Evolutionary conservation across 2,888 invertebrate species (phyloP).

Genomic region (Athalia cordata): DNA sequence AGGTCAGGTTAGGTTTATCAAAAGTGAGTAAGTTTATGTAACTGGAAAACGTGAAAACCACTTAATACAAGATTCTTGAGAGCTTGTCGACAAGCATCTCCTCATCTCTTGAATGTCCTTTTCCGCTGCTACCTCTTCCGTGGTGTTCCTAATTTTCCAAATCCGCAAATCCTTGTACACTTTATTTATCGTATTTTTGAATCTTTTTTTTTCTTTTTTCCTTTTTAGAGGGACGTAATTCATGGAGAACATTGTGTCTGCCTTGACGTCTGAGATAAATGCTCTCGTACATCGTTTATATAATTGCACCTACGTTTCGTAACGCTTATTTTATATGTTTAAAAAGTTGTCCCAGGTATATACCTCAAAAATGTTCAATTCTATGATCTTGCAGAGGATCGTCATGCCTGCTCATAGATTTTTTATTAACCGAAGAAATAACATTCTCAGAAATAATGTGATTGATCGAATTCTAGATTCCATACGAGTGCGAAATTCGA

Average conservation of each 20-base stretch:
- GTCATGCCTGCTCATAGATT: no score
- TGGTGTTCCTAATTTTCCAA: conserved; percentile 2
- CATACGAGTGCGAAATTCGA: conserved; percentile 15
- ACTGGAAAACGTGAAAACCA: conserved; percentile 24
- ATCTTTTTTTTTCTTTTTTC: not conserved
- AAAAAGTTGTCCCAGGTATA: no score
- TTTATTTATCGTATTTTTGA: conserved; percentile 9
- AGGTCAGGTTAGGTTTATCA: no score
- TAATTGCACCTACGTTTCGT: not conserved
- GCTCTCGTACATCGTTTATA: not conserved
- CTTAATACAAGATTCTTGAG: conserved; percentile 18
- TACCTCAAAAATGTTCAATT: no score
- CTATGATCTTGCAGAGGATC: no score
- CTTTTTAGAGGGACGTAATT: not conserved
- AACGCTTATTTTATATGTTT: not conserved
- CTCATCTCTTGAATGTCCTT: conserved; percentile 8
- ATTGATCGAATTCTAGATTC: not conserved
- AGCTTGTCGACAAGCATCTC: conserved; percentile 31
- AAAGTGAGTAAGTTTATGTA: not conserved
- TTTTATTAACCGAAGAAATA: not conserved
- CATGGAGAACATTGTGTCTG: not conserved
- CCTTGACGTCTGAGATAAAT: conserved; percentile 12
- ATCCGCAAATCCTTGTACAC: conserved; percentile 11
- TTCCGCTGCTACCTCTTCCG: conserved; percentile 29
- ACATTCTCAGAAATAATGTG: not conserved